Percentiles rank a stretch among this genome's conserved stretches.
These are phyloP conservation scores for Euproctis similis DNA, from an alignment of 2,888 invertebrate species.

Conservation along the genomic window DNA sequence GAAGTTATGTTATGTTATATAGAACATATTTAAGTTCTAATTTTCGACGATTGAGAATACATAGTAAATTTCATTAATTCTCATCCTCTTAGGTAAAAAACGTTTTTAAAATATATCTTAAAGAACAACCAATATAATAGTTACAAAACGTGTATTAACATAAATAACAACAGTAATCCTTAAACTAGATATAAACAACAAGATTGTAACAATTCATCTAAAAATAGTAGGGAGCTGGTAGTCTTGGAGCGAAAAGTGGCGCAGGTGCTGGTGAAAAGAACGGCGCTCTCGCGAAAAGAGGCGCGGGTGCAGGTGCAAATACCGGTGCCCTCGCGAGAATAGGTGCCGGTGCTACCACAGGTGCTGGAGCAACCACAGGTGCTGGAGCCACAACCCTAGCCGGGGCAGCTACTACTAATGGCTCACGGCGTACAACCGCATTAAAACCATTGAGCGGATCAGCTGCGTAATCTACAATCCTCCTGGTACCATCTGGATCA, in stretches of 20 bases:
- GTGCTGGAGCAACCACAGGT: conserved; percentile 35
- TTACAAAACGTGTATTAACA: conserved; percentile 42
- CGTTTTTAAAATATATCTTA: too few relatives aligned
- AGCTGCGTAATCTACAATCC: conserved; percentile 74
- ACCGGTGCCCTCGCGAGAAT: conserved; percentile 27
- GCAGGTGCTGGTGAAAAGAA: conserved; percentile 23
- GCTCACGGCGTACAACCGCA: conserved; percentile 74
- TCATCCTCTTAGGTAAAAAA: too few relatives aligned
- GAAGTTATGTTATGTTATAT: too few relatives aligned
- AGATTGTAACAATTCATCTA: conserved; percentile 70
- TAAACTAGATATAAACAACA: conserved; percentile 51
- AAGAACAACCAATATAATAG: too few relatives aligned
- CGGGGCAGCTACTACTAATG: conserved; percentile 42
- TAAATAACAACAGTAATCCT: conserved; percentile 62
- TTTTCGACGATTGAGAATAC: too few relatives aligned
- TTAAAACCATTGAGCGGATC: conserved; percentile 75
- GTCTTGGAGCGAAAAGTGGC: conserved; percentile 43
- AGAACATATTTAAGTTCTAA: too few relatives aligned
- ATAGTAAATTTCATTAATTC: too few relatives aligned
- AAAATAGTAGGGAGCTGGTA: conserved; percentile 54
- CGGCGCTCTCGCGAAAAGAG: conserved; percentile 23
- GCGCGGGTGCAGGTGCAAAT: conserved; percentile 11
- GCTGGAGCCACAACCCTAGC: conserved; percentile 42
- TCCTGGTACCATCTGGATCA: conserved; percentile 74
- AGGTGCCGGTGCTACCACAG: conserved; percentile 26